Percentiles rank a stretch among this genome's conserved stretches.
These are phyloP conservation scores for Sebastes matsubarae DNA, from an alignment of 2,797 vertebrate species.

Conservation along the genomic window DNA sequence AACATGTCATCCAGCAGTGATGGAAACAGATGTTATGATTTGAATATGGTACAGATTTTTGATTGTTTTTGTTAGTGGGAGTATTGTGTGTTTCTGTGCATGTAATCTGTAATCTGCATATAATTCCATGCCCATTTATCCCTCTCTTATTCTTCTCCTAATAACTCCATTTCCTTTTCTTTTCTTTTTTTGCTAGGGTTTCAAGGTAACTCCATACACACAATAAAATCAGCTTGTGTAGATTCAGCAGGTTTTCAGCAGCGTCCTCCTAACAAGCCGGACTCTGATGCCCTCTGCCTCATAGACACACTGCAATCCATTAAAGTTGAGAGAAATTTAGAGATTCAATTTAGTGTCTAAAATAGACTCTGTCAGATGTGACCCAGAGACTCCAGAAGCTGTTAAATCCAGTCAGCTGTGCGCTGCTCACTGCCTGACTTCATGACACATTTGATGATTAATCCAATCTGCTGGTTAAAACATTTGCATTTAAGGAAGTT, in stretches of 20 bases:
- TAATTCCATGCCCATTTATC: neutral
- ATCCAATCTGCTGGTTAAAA: conserved; percentile 9
- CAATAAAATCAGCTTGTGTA: neutral
- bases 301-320: neutral
- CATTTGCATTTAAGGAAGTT: neutral
- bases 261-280: neutral
- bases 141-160: neutral
- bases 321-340: conserved; percentile 12
- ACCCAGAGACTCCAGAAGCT: conserved; percentile 11
- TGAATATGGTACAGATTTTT: too few relatives aligned
- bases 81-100: too few relatives aligned
- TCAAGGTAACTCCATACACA: neutral
- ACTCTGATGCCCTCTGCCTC: neutral
- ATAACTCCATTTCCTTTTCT: neutral
- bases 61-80: too few relatives aligned
- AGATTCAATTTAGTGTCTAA: conserved; percentile 18
- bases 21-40: too few relatives aligned
- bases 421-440: neutral
- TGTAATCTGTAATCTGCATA: too few relatives aligned
- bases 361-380: conserved; percentile 15
- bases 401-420: neutral
- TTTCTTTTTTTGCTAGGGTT: neutral
- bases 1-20: too few relatives aligned
- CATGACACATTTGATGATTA: conserved; percentile 12
- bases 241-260: neutral